Percentiles rank a stretch among this genome's conserved stretches.
These are phyloP conservation scores for Neoniphon sammara DNA, from an alignment of 2,797 vertebrate species.

Conservation along the genomic window DNA sequence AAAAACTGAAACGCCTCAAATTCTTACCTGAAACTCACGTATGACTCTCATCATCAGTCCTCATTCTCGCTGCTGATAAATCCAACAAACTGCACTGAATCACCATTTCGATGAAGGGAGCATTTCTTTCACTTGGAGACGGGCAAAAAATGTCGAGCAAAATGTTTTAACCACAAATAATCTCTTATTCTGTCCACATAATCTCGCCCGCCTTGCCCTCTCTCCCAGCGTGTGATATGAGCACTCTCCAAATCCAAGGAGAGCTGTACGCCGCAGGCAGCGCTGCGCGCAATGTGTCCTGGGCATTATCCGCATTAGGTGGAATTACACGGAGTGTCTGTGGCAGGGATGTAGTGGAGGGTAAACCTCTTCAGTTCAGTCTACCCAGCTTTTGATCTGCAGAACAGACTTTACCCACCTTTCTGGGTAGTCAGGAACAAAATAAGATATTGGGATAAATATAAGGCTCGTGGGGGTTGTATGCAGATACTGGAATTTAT, in stretches of 20 bases:
- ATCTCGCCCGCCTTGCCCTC: conserved; percentile 49
- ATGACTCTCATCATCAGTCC: conserved; percentile 54
- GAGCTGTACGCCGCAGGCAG: conserved; percentile 45
- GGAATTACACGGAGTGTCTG: conserved; percentile 78
- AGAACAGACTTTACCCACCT: background rate
- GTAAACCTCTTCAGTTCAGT: conserved; percentile 37
- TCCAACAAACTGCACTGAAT: conserved; percentile 27
- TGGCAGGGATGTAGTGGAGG: conserved; percentile 45
- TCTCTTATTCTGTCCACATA: conserved; percentile 33
- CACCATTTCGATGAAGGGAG: conserved; percentile 12
- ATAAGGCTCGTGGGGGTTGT: too few species aligned
- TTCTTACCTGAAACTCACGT: conserved; percentile 63
- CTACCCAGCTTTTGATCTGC: background rate
- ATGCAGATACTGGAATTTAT: too few species aligned
- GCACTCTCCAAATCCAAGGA: conserved; percentile 68
- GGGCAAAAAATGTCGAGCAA: conserved; percentile 12
- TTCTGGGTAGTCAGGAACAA: too few species aligned
- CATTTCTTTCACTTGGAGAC: background rate
- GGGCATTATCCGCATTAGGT: conserved; percentile 84
- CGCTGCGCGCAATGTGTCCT: conserved; percentile 59
- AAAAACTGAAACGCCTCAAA: background rate
- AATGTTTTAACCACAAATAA: conserved; percentile 49
- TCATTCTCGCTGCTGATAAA: conserved; percentile 5
- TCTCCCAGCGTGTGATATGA: conserved; percentile 40
- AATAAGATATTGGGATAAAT: too few species aligned